Evolutionary conservation across 2,888 invertebrate genomes (phyloP).

Genomic region (Blastobasis lacticolella): DNA sequence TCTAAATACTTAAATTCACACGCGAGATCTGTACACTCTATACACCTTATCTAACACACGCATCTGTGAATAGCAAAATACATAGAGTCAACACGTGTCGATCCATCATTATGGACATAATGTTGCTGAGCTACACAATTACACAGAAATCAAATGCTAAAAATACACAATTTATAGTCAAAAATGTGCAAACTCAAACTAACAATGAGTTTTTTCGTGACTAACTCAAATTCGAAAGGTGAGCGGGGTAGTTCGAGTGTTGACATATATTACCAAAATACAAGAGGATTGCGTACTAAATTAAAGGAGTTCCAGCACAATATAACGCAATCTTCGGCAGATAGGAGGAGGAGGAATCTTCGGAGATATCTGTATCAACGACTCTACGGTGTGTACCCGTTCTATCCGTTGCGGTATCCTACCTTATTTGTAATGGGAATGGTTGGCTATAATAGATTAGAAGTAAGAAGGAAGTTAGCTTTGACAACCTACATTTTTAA

Average conservation of each 20-base stretch:
- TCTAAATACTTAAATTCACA: too few species aligned
- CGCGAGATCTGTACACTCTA: too few species aligned
- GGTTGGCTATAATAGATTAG: too few species aligned
- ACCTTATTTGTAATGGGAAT: too few species aligned
- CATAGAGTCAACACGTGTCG: not conserved
- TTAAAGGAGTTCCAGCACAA: not conserved
- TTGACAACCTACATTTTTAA: not conserved
- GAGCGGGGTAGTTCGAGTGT: not conserved
- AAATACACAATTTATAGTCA: not conserved
- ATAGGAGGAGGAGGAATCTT: too few species aligned
- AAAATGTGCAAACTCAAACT: not conserved
- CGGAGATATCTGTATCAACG: too few species aligned
- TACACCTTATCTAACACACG: too few species aligned
- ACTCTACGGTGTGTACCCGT: too few species aligned
- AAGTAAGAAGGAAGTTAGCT: not conserved
- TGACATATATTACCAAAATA: not conserved
- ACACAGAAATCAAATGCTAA: not conserved
- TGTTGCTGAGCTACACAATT: not conserved
- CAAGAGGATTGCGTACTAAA: conserved; percentile 1
- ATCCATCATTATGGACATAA: not conserved
- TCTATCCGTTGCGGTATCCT: too few species aligned
- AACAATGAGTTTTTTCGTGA: not conserved
- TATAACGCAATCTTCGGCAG: not conserved
- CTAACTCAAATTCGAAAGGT: not conserved
- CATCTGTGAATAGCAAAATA: not conserved